These are phyloP conservation scores for Allochrocebus solatus DNA, from an alignment of 2,797 vertebrate genomes.

Conservation along the genomic window DNA sequence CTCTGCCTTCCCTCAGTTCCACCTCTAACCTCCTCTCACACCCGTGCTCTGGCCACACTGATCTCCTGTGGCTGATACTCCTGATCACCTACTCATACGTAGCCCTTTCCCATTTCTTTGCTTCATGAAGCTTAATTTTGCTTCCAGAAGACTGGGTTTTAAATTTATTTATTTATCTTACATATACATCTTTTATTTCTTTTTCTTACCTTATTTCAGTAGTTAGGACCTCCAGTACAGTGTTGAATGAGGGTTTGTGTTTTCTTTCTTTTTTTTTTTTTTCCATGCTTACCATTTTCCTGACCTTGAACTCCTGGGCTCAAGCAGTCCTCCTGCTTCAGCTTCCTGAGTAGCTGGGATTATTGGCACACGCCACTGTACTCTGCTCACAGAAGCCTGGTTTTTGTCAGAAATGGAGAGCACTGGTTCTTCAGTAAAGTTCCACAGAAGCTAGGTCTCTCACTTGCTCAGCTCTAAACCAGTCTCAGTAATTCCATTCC, in stretches of 20 bases:
- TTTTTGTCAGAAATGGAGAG: neutral
- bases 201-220: neutral
- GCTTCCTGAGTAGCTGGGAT: neutral
- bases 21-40: neutral
- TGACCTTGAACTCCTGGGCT: neutral
- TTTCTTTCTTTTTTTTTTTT: neutral
- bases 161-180: neutral
- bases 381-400: neutral
- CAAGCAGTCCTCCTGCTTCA: neutral
- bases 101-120: neutral
- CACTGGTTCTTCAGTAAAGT: neutral
- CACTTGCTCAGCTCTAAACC: neutral
- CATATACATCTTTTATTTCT: neutral
- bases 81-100: neutral
- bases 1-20: neutral
- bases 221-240: neutral
- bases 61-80: neutral
- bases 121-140: conserved; percentile 10
- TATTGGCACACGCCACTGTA: neutral
- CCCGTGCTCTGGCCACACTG: neutral
- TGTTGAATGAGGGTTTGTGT: neutral
- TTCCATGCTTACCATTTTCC: neutral
- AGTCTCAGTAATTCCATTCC: neutral
- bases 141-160: neutral
- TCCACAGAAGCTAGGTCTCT: neutral